Conservation (phyloP, 2,113 vertebrate species). For the Gallinago paraguaiae region DNA sequence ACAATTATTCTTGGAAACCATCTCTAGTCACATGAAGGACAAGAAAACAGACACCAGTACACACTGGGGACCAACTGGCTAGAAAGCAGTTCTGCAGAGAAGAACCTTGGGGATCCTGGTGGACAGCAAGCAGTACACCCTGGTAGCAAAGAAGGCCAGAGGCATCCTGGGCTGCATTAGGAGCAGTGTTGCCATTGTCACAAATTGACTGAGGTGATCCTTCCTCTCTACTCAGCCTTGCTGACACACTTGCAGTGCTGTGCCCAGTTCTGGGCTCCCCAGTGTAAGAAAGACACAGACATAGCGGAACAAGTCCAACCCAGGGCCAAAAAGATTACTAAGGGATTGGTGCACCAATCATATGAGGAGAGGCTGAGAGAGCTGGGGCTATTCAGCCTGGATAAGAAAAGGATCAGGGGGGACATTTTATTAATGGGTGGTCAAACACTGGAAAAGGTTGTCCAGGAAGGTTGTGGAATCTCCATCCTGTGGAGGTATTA, state of each 20-base stretch:
- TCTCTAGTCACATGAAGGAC: neutral
- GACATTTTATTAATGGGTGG: neutral
- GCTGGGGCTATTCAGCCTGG: neutral
- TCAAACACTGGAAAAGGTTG: neutral
- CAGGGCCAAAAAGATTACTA: neutral
- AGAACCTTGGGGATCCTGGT: neutral
- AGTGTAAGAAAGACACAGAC: neutral
- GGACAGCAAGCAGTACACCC: neutral
- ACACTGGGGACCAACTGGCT: neutral
- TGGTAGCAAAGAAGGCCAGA: neutral
- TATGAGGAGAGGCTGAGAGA: neutral
- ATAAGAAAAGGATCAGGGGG: neutral
- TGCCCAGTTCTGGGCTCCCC: too few relatives aligned
- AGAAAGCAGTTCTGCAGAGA: neutral
- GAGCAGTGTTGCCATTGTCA: neutral
- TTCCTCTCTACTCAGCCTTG: neutral
- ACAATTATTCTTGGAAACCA: neutral
- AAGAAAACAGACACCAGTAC: neutral
- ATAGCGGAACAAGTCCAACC: neutral
- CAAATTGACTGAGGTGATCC: fast-evolving
- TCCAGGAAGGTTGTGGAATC: neutral
- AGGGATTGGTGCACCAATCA: neutral
- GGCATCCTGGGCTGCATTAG: neutral
- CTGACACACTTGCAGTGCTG: neutral
- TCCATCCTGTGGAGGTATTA: neutral